These are phyloP conservation scores for Halcyon chelicuti DNA, from an alignment of 2,797 vertebrate genomes.

Conservation along the genomic window DNA sequence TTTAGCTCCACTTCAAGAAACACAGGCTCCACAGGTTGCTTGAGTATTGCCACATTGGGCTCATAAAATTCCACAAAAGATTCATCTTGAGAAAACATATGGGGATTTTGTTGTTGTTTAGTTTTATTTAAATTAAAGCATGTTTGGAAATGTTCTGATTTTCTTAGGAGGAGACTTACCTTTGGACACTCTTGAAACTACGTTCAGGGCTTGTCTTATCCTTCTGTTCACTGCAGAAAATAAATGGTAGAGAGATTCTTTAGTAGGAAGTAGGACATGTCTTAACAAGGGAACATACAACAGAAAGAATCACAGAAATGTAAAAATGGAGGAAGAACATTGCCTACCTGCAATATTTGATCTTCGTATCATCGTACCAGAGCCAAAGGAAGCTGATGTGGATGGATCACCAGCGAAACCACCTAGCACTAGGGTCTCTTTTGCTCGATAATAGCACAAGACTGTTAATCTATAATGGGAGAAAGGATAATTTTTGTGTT, in stretches of 20 bases:
- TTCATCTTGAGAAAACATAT: neutral
- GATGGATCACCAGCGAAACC: neutral
- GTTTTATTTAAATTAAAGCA: neutral
- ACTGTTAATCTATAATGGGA: slow-evolving; percentile 71
- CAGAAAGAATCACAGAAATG: neutral
- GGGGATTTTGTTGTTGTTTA: neutral
- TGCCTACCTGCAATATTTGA: slow-evolving; percentile 32
- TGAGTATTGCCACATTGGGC: neutral
- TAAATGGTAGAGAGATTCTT: neutral
- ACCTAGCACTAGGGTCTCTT: slow-evolving; percentile 56
- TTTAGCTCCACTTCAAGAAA: slow-evolving; percentile 65
- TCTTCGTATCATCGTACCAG: neutral
- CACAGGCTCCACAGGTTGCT: neutral
- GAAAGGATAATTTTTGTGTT: neutral
- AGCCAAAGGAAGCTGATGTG: slow-evolving; percentile 3
- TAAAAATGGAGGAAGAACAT: neutral
- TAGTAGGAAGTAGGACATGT: neutral
- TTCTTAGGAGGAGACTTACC: slow-evolving; percentile 24
- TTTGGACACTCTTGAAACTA: slow-evolving; percentile 62
- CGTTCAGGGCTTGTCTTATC: slow-evolving; percentile 33
- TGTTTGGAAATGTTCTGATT: neutral
- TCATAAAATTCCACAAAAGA: slow-evolving; percentile 40
- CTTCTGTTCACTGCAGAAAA: slow-evolving; percentile 26
- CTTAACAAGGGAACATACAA: neutral
- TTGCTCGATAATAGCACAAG: slow-evolving; percentile 79